phyloP scores from a whole-genome alignment of 2,888 invertebrate genomes.

The Tachystola acroxantha region DNA sequence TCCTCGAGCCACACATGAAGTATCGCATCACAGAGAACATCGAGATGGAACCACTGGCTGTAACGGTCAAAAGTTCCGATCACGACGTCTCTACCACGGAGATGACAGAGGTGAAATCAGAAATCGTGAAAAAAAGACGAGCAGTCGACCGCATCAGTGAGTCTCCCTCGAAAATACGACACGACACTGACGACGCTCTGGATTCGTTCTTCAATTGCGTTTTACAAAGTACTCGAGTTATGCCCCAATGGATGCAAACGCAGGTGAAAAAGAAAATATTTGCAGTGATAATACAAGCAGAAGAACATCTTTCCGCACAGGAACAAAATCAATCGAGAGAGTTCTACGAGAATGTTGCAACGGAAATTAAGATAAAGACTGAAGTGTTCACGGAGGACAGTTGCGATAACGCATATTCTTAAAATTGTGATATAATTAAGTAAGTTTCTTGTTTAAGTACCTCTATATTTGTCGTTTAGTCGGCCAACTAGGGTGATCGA shows the following conservation, averaged over 20 bases:
- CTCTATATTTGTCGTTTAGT: not conserved
- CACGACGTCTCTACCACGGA: conserved; percentile 49
- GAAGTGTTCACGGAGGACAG: conserved; percentile 46
- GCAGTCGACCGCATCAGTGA: conserved; percentile 18
- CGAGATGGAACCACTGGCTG: conserved; percentile 44
- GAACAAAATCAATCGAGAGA: conserved; percentile 17
- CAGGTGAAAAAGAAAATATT: conserved; percentile 70
- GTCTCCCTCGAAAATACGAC: conserved; percentile 16
- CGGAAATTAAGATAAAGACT: conserved; percentile 49
- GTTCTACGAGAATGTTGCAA: conserved; percentile 19
- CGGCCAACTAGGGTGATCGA: not conserved
- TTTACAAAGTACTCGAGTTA: conserved; percentile 55
- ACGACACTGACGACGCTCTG: conserved; percentile 32
- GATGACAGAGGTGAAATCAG: conserved; percentile 20
- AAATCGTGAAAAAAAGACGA: conserved; percentile 31
- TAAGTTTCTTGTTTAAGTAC: not conserved
- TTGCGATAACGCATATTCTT: conserved; percentile 15
- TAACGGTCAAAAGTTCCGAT: conserved; percentile 31
- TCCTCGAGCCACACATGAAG: conserved; percentile 67
- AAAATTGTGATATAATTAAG: not conserved
- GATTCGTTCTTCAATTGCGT: conserved; percentile 63
- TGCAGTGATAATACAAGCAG: conserved; percentile 61
- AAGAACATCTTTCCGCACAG: conserved; percentile 47
- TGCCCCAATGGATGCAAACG: conserved; percentile 69
- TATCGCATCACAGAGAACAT: conserved; percentile 66